phyloP scores from a whole-genome alignment of 1,140 invertebrate species.

The Laupala kohalensis region DNA sequence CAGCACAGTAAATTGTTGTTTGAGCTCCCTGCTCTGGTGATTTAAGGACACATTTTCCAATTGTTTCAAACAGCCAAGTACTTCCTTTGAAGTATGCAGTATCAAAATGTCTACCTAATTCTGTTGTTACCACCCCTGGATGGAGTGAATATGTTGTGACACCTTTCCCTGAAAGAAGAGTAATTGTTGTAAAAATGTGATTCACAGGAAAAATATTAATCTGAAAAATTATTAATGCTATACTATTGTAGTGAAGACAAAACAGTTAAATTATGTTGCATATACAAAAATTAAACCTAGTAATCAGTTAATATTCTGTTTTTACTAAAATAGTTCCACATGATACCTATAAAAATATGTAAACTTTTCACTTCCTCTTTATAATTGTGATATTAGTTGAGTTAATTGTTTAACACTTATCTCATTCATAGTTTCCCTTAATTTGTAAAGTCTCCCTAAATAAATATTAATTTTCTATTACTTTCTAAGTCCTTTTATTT shows the following conservation, averaged over 20 bases:
- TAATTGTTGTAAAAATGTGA: background rate
- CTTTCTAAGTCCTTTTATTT: no score
- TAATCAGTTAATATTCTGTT: no score
- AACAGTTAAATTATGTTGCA: background rate
- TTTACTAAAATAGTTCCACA: no score
- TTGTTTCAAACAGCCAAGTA: background rate
- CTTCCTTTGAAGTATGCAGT: constrained; percentile 17
- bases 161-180: constrained; percentile 23
- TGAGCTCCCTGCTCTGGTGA: constrained; percentile 56
- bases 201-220: background rate
- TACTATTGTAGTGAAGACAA: background rate
- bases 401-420: no score
- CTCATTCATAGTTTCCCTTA: no score
- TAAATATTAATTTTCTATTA: no score
- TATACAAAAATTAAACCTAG: no score
- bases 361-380: no score
- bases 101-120: constrained; percentile 37
- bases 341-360: no score
- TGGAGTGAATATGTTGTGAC: constrained; percentile 56
- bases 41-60: constrained; percentile 36
- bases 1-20: constrained; percentile 62
- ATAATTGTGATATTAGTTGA: no score
- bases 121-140: constrained; percentile 59
- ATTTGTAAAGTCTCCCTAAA: no score
- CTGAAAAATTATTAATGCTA: background rate